Conservation (phyloP, 2,113 vertebrate species). For the Podarcis muralis region DNA sequence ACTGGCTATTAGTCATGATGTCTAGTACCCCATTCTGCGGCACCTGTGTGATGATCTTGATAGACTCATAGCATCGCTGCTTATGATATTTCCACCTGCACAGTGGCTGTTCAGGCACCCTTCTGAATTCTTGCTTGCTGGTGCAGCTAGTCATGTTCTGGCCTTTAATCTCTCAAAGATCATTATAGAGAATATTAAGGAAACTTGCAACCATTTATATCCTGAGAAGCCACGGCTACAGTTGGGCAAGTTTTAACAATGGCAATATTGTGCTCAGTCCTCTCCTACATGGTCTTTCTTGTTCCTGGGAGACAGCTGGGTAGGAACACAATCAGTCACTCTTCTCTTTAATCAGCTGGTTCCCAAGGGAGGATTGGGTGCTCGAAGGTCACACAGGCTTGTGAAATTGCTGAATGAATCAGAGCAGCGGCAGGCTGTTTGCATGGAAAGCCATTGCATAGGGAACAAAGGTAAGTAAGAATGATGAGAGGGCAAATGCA, state of each 20-base stretch:
- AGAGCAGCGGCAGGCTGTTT: slow-evolving; percentile 39
- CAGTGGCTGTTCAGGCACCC: too few relatives aligned
- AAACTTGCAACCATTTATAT: neutral
- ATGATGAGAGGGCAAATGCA: slow-evolving; percentile 4
- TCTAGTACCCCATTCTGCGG: neutral
- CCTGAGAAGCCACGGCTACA: slow-evolving; percentile 9
- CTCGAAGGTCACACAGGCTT: slow-evolving; percentile 30
- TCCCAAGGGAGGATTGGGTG: slow-evolving; percentile 42
- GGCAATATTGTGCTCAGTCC: slow-evolving; percentile 48
- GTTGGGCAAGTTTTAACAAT: slow-evolving; percentile 43
- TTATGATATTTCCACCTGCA: neutral
- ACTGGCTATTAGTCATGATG: neutral
- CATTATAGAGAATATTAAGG: neutral
- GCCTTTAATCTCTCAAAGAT: neutral
- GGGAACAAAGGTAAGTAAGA: neutral
- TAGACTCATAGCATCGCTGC: neutral
- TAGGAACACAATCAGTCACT: neutral
- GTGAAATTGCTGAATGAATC: slow-evolving; percentile 39
- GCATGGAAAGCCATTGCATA: slow-evolving; percentile 30
- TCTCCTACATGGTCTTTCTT: slow-evolving; percentile 43
- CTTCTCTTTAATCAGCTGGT: slow-evolving; percentile 45
- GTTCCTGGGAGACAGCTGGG: slow-evolving; percentile 34
- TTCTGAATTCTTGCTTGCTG: neutral
- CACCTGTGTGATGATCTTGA: neutral
- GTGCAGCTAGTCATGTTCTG: neutral